Conservation (phyloP, 2,888 invertebrate genomes). For the Andrena dorsata region DNA sequence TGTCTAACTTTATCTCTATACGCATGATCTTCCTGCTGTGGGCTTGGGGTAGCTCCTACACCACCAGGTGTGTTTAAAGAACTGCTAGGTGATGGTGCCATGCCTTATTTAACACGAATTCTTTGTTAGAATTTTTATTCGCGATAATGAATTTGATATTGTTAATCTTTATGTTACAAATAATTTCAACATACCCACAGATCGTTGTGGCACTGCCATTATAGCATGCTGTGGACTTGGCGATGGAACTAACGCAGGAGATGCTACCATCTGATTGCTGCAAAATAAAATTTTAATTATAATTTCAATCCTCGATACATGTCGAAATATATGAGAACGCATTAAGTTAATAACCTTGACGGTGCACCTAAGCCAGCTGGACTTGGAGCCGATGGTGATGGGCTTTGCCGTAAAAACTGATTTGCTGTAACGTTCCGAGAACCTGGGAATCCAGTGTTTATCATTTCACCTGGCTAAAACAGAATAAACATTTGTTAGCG, state of each 20-base stretch:
- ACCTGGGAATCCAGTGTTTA: conserved; percentile 85
- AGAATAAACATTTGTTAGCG: conserved; percentile 11
- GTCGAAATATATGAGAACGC: neutral
- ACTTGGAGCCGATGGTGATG: conserved; percentile 91
- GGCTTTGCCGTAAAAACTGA: conserved; percentile 93
- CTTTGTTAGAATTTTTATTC: neutral
- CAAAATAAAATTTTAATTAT: conserved; percentile 40
- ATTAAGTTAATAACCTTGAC: conserved; percentile 71
- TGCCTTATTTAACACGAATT: conserved; percentile 79
- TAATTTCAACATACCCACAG: conserved; percentile 85
- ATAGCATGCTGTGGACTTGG: conserved; percentile 89
- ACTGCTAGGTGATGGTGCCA: conserved; percentile 93
- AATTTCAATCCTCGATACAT: conserved; percentile 10
- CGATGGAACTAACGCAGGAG: conserved; percentile 89
- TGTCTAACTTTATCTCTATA: conserved; percentile 97
- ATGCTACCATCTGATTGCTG: conserved; percentile 89
- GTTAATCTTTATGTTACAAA: conserved; percentile 5
- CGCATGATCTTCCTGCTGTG: conserved; percentile 93
- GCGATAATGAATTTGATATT: neutral
- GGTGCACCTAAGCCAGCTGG: conserved; percentile 88
- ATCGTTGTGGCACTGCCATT: conserved; percentile 87
- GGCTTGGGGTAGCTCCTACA: conserved; percentile 87
- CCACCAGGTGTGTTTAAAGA: conserved; percentile 92
- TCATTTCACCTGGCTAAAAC: conserved; percentile 84
- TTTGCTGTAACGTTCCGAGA: conserved; percentile 90